Evolutionary conservation across 2,888 invertebrate genomes (phyloP), one percentile per base, ranked within the genome.

Genomic region (Panorpa germanica): DNA sequence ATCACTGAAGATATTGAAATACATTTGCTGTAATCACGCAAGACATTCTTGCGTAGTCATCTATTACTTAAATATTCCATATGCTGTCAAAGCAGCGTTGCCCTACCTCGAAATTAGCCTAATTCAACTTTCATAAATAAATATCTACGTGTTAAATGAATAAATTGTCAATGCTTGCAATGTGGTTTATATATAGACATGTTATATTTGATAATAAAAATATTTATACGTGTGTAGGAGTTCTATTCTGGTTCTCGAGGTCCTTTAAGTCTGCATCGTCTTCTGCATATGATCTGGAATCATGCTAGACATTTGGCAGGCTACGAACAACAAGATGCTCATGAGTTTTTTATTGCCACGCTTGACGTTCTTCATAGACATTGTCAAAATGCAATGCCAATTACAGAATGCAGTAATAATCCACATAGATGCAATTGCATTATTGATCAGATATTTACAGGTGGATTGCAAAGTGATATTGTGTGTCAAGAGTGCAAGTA

Each of bases 281-380:
- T 96, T 35, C 63, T 96, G 37, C 83, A 91, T 57, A 63, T 91
- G 47, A 90, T 91, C 45, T 96, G 91, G 93, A 88, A 83, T n/a
- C 86, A 93, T 55, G 90, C 88, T 25, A 70, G 78, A 32, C 86
- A 93, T 52, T 65, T 95, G 42, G 88, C 91, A 16, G 90, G 91
- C 29, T 88, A 91, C 50, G 86, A 91, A 50, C 95, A 96, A 49
- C 95, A 96, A 53, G 96, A 98, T 53, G 96, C 96, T 14, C 96
- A 98, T 48, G 96, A 98, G 59, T 96, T 96, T 59, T 88, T 96
- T 49, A 91, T 96, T 39, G 90, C 93, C 20, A 83, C 88, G 1
- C 63, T 96, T 27, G 85, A 93, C 48, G 80, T 93, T 7, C 58
- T 96, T 35, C 95, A 95, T 52, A 67, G 81, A 50, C 82, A 85